Evolutionary conservation across 1,140 invertebrate species (phyloP).

Genomic region (Ladona fulva): DNA sequence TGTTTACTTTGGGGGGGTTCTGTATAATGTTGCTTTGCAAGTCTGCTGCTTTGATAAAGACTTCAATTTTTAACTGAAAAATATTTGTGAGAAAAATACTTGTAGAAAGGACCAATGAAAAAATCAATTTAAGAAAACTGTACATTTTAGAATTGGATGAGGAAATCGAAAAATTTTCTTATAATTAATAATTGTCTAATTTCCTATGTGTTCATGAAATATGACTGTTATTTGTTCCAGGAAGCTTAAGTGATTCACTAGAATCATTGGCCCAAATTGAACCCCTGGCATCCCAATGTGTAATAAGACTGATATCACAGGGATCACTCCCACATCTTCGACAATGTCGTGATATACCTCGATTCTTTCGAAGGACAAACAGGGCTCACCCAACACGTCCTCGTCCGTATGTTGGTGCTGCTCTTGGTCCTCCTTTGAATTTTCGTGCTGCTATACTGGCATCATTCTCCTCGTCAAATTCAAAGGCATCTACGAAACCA

Average conservation of each 20-base stretch:
- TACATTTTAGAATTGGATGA: too few species aligned
- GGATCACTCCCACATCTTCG: conserved; percentile 40
- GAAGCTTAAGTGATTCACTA: not conserved
- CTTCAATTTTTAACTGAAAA: too few species aligned
- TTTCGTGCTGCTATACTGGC: conserved; percentile 38
- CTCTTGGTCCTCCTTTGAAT: conserved; percentile 51
- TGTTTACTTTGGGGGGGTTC: too few species aligned
- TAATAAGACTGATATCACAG: not conserved
- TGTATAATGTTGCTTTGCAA: too few species aligned
- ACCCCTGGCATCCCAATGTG: not conserved
- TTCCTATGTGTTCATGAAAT: too few species aligned
- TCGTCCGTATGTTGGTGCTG: conserved; percentile 64
- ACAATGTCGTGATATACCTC: conserved; percentile 82
- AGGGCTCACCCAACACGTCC: conserved; percentile 69
- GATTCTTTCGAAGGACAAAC: conserved; percentile 87
- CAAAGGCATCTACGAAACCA: conserved; percentile 28
- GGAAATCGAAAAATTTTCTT: too few species aligned
- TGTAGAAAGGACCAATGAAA: too few species aligned
- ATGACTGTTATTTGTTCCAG: not conserved
- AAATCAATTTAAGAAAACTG: too few species aligned
- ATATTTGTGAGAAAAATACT: too few species aligned
- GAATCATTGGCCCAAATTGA: not conserved
- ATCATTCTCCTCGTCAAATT: not conserved
- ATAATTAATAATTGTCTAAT: too few species aligned
- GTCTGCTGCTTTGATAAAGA: too few species aligned